phyloP scores from a whole-genome alignment of 2,113 vertebrate genomes.

The Meleagris gallopavo region DNA sequence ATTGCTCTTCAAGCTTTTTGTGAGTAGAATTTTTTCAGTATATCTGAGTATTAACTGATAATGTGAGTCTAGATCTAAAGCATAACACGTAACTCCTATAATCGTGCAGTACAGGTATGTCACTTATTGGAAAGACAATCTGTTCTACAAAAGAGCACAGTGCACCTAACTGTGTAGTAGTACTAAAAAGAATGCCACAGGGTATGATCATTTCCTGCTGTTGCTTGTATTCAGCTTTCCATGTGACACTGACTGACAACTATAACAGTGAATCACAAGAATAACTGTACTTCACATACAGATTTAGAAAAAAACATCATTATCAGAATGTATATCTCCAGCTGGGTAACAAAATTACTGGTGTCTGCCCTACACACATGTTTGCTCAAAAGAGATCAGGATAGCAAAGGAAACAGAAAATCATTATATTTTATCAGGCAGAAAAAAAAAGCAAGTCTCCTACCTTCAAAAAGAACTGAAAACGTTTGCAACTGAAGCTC shows the following conservation, averaged over 20 bases:
- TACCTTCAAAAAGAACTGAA: neutral
- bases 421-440: neutral
- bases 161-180: neutral
- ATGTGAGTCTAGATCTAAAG: neutral
- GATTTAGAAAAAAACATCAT: neutral
- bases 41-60: neutral
- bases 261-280: neutral
- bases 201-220: neutral
- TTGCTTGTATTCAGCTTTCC: neutral
- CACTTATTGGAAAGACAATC: neutral
- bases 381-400: neutral
- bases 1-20: neutral
- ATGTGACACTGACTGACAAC: neutral
- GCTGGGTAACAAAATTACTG: neutral
- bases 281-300: neutral
- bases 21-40: neutral
- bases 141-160: neutral
- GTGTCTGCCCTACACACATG: neutral
- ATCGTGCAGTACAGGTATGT: neutral
- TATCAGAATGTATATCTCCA: neutral
- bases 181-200: neutral
- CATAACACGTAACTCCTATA: neutral
- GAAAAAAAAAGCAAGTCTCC: neutral
- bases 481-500: neutral
- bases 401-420: neutral